Conservation (phyloP, 1,140 invertebrate genomes). For the Pachypsylla venusta region DNA sequence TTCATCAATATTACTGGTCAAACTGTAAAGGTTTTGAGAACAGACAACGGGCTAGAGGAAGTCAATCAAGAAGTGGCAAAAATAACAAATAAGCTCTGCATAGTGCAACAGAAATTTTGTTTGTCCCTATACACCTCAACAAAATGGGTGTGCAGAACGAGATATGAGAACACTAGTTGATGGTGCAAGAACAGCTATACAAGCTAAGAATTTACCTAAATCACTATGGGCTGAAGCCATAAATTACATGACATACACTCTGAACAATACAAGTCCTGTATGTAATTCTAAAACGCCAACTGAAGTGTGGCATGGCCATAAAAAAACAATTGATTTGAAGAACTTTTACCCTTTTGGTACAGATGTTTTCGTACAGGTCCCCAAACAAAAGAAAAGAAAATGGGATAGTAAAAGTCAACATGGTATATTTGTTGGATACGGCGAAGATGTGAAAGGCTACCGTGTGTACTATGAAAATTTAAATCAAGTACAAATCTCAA, state of each 20-base stretch:
- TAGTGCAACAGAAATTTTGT: too few relatives aligned
- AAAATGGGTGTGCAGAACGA: slow-evolving; percentile 27
- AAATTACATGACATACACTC: slow-evolving; percentile 28
- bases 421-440: slow-evolving; percentile 16
- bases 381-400: slow-evolving; percentile 17
- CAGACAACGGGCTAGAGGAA: slow-evolving; percentile 33
- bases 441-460: slow-evolving; percentile 17
- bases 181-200: slow-evolving; percentile 25
- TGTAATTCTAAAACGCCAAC: slow-evolving; percentile 23
- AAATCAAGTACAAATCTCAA: not conserved
- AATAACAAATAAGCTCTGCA: too few relatives aligned
- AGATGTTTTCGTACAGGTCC: slow-evolving; percentile 20
- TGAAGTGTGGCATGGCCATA: slow-evolving; percentile 25
- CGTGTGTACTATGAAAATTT: slow-evolving; percentile 18
- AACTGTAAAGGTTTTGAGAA: slow-evolving; percentile 23
- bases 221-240: slow-evolving; percentile 21
- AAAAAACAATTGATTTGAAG: too few relatives aligned
- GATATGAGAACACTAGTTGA: slow-evolving; percentile 28
- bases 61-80: slow-evolving; percentile 23
- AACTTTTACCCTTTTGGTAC: too few relatives aligned
- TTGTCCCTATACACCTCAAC: slow-evolving; percentile 15
- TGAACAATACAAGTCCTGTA: slow-evolving; percentile 28
- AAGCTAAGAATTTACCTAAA: slow-evolving; percentile 16
- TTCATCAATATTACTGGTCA: slow-evolving; percentile 15
- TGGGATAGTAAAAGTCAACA: slow-evolving; percentile 18